Percentiles rank a stretch among this genome's conserved stretches.
Evolutionary conservation across 2,888 invertebrate species (phyloP).

Genomic region (Xanthorhoe spadicearia): DNA sequence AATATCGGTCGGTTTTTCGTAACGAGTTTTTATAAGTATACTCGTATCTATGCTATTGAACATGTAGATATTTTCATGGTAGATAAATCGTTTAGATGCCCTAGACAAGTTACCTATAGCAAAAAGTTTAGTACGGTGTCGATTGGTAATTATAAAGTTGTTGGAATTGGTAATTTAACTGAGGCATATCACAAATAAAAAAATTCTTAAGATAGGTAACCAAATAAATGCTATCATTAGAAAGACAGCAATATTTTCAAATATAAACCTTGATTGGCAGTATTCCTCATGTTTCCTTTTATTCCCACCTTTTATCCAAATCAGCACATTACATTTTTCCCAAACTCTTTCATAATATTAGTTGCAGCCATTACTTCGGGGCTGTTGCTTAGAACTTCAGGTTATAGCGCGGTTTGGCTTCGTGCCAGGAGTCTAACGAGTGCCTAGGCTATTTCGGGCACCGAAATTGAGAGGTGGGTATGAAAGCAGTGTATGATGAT

Average conservation of each 20-base stretch:
- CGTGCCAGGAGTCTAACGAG: background rate
- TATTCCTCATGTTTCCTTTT: too few species aligned
- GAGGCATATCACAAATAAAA: too few species aligned
- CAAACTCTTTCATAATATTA: background rate
- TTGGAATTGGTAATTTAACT: too few species aligned
- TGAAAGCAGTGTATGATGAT: background rate
- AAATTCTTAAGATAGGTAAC: too few species aligned
- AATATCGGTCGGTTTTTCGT: constrained; percentile 11
- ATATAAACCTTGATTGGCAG: too few species aligned
- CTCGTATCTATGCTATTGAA: background rate
- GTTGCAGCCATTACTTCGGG: background rate
- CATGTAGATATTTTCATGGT: background rate
- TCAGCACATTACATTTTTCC: too few species aligned
- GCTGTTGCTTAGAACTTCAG: background rate
- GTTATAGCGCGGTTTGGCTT: background rate
- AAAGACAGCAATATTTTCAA: too few species aligned
- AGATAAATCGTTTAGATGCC: background rate
- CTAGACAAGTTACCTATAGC: too few species aligned
- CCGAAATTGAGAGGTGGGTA: background rate
- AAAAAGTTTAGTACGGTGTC: too few species aligned
- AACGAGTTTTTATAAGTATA: constrained; percentile 18
- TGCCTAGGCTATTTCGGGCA: background rate
- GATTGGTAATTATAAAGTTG: too few species aligned
- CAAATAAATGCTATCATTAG: too few species aligned
- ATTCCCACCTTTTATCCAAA: too few species aligned